phyloP scores from a whole-genome alignment of 2,797 vertebrate genomes.

The Megalops cyprinoides region DNA sequence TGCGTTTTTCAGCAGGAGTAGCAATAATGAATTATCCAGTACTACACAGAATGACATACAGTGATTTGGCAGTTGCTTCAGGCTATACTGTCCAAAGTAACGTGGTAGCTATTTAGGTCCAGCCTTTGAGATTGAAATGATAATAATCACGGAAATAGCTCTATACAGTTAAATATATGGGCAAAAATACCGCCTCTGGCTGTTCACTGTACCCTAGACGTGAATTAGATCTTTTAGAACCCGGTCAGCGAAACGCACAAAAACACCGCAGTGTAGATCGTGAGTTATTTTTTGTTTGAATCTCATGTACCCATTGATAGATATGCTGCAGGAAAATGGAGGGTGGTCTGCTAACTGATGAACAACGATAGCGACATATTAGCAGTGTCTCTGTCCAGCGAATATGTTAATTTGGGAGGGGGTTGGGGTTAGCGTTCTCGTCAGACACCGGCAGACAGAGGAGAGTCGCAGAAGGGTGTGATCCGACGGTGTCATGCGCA shows the following conservation, averaged over 20 bases:
- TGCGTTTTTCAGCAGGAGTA: not conserved
- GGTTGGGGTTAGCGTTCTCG: conserved; percentile 5
- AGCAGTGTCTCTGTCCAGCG: conserved; percentile 5
- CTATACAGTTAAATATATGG: not conserved
- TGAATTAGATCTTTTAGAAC: not conserved
- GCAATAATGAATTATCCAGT: not conserved
- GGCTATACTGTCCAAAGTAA: conserved; percentile 13
- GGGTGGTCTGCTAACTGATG: not conserved
- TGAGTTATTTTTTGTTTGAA: too few species aligned
- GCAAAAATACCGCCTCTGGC: not conserved
- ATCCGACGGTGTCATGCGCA: not conserved
- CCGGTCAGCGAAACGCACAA: not conserved
- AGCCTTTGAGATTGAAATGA: not conserved
- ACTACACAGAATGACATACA: conserved; percentile 1
- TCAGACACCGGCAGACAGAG: not conserved
- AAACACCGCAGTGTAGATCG: too few species aligned
- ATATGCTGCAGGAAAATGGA: not conserved
- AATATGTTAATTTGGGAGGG: conserved; percentile 17
- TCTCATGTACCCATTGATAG: not conserved
- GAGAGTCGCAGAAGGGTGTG: conserved; percentile 14
- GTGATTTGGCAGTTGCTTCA: conserved; percentile 11
- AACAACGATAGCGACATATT: not conserved
- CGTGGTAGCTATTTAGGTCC: not conserved
- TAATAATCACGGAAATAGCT: not conserved
- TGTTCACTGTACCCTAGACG: not conserved